A percentile compares a stretch with the other conserved stretches of the same genome.
These are phyloP conservation scores for Amphilophus citrinellus DNA, from an alignment of 2,113 vertebrate species.

Conservation along the genomic window DNA sequence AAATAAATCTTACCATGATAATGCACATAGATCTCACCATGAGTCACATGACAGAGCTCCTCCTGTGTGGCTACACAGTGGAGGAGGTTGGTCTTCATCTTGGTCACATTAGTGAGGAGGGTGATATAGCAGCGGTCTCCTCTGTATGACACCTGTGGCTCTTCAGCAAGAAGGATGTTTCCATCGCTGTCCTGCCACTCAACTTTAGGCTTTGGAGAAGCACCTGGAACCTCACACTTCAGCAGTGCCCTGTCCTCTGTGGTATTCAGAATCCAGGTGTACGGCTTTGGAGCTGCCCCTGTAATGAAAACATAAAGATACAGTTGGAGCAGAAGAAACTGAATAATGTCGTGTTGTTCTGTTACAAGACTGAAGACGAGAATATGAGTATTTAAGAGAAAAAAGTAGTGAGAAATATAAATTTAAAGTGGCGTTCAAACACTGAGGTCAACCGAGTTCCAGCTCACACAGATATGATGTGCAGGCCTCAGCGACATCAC, in stretches of 20 bases:
- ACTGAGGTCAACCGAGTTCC: background rate
- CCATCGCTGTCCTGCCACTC: background rate
- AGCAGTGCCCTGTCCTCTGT: background rate
- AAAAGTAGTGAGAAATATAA: background rate
- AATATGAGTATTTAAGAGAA: no score
- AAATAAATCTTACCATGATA: background rate
- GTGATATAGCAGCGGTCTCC: background rate
- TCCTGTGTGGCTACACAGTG: background rate
- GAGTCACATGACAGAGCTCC: background rate
- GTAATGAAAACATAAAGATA: background rate
- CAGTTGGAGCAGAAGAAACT: background rate
- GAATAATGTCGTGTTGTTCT: no score
- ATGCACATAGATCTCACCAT: background rate
- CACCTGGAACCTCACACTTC: background rate
- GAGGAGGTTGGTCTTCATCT: background rate
- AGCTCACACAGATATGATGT: background rate
- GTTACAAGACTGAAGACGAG: no score
- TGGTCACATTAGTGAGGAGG: background rate
- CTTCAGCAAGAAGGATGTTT: background rate
- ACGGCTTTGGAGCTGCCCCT: background rate
- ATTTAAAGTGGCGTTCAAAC: background rate
- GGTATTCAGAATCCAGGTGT: rapidly evolving
- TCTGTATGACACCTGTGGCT: background rate
- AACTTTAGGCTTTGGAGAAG: background rate
- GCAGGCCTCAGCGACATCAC: background rate